Evolutionary conservation across 1,140 invertebrate species (phyloP), one percentile per base, ranked within the genome.

Genomic region (Pollicipes pollicipes): DNA sequence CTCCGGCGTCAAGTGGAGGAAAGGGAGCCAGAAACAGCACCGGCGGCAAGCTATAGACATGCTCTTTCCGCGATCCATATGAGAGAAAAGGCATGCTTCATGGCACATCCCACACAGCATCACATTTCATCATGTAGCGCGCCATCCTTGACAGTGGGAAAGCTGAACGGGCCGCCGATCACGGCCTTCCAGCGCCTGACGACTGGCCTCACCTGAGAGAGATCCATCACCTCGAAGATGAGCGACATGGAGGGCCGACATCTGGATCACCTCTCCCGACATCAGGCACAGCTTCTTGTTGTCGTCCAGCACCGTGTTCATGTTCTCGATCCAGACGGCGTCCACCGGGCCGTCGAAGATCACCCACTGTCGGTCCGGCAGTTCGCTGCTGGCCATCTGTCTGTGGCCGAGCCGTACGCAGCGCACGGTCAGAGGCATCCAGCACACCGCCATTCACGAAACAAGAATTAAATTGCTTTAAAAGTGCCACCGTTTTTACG

Each of bases 311-410:
- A 97, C 95, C 0, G 94, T 97, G 77, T 97, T 97, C 86, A 98
- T 90, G 78, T 96, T 97, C 80, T 98, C 95, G 74, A 97, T 97
- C 94, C 95, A 97, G 63, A 95, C 87, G 4, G 94, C 91, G 81
- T 98, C 95, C 2, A 97, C 91, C 0, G 95, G 94, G 0, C 95
- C 95, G 79, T 98, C 95, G 80, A 97, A 97, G 70, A 98, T 85
- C 26, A 97, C 79, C 95, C 95, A 98, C 78, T 97, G 97, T 71
- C 94, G 86, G 77, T 95, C 92, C 0, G 82, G 79, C 0, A 84
- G 85, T 24, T 84, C 81, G 6, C 87, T 87, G 70, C 85, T 84
- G 0, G 91, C 90, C 80, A 88, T 93, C 75, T 58, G 45, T 24
- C 45, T 58, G 45, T 58, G 45, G 32, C 16, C 16, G 4, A 58